These are phyloP conservation scores for Sisyra nigra DNA, from an alignment of 2,888 invertebrate genomes.

Conservation along the genomic window DNA sequence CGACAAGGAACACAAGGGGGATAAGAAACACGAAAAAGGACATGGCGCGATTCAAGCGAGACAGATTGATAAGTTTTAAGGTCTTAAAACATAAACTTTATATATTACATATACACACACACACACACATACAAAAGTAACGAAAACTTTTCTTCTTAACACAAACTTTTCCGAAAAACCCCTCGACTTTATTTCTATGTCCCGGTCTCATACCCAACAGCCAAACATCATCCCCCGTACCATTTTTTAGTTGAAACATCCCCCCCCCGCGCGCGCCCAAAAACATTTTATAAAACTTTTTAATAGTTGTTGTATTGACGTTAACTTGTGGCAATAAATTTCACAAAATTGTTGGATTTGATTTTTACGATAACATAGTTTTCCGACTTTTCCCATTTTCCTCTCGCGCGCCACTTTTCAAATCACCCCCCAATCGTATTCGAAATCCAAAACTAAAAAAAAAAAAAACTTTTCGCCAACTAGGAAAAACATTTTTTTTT, in stretches of 20 bases:
- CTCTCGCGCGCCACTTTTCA: no score
- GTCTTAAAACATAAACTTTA: conserved; percentile 9
- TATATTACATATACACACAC: conserved; percentile 6
- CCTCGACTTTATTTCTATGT: no score
- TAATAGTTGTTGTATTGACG: conserved; percentile 10
- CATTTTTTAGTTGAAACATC: no score
- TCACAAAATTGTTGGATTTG: conserved; percentile 8
- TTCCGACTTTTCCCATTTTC: background rate
- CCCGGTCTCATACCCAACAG: no score
- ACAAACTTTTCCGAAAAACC: no score
- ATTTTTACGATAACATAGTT: conserved; percentile 8
- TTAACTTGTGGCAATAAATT: conserved; percentile 9
- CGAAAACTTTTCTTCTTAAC: conserved; percentile 7
- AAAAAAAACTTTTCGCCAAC: no score
- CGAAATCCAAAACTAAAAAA: no score
- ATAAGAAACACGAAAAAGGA: background rate
- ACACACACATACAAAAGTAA: conserved; percentile 8
- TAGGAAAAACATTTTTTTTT: no score
- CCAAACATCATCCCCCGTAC: no score
- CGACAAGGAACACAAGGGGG: conserved; percentile 2
- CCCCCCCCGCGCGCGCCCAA: background rate
- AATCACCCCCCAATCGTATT: no score
- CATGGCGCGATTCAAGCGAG: conserved; percentile 1
- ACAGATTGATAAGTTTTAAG: conserved; percentile 10
- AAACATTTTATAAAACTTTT: conserved; percentile 9